These are phyloP conservation scores for Philereme vetulata DNA, from an alignment of 2,888 invertebrate genomes.

Conservation along the genomic window DNA sequence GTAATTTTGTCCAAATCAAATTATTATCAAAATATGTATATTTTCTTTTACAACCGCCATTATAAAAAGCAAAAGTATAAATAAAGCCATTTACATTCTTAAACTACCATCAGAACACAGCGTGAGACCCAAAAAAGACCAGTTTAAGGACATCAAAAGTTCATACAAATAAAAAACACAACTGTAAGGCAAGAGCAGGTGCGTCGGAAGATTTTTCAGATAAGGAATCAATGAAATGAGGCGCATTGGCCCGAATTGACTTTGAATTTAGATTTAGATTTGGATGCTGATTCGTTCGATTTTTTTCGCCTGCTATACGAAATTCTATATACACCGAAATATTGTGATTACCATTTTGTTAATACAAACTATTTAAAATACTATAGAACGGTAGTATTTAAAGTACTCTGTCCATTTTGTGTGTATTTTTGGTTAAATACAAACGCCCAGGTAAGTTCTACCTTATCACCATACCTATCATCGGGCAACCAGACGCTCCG, in stretches of 20 bases:
- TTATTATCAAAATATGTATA: too few species aligned
- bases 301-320: too few species aligned
- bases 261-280: slow-evolving; percentile 7
- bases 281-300: background rate
- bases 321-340: too few species aligned
- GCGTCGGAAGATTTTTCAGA: slow-evolving; percentile 11
- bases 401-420: too few species aligned
- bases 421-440: too few species aligned
- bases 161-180: slow-evolving; percentile 11
- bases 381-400: too few species aligned
- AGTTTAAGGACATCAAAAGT: slow-evolving; percentile 8
- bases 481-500: too few species aligned
- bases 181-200: slow-evolving; percentile 13
- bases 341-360: too few species aligned
- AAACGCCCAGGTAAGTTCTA: too few species aligned
- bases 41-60: background rate
- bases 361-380: too few species aligned
- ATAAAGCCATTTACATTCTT: slow-evolving; percentile 1
- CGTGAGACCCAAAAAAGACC: slow-evolving; percentile 16
- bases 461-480: too few species aligned
- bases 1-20: too few species aligned
- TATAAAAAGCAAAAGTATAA: background rate
- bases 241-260: slow-evolving; percentile 2
- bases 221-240: slow-evolving; percentile 11
- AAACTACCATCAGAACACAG: slow-evolving; percentile 5